Percentiles rank a stretch among this genome's conserved stretches.
These are phyloP conservation scores for Saccopteryx leptura DNA, from an alignment of 2,113 vertebrate species.

Conservation along the genomic window DNA sequence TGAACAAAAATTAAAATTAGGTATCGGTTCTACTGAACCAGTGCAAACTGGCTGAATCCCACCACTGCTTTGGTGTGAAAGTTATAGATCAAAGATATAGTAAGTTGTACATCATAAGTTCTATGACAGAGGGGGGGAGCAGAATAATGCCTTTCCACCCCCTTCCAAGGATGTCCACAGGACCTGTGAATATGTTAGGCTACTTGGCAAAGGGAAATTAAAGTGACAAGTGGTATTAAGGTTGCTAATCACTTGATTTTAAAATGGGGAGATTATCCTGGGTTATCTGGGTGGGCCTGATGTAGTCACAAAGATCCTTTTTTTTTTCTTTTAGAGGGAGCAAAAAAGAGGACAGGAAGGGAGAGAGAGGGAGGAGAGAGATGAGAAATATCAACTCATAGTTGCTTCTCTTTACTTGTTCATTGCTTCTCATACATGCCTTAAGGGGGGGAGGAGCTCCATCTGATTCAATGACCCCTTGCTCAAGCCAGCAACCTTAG, in stretches of 20 bases:
- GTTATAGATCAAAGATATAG: not conserved
- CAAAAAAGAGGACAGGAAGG: too few relatives aligned
- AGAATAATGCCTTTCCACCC: not conserved
- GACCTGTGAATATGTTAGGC: not conserved
- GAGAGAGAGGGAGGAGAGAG: too few relatives aligned
- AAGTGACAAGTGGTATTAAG: not conserved
- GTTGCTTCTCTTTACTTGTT: too few relatives aligned
- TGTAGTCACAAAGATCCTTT: not conserved
- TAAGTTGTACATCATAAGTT: not conserved
- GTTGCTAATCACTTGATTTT: constrained; percentile 10
- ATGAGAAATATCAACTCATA: too few relatives aligned
- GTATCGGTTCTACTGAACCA: not conserved
- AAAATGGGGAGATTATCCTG: not conserved
- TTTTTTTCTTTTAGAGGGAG: too few relatives aligned
- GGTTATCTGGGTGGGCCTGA: not conserved
- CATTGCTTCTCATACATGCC: too few relatives aligned
- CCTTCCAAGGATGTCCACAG: not conserved
- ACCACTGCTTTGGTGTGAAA: not conserved
- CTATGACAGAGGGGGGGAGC: not conserved
- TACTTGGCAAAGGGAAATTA: not conserved
- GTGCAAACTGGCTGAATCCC: too few relatives aligned
- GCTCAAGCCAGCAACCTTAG: too few relatives aligned
- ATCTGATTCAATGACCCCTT: too few relatives aligned
- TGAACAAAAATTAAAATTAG: too few relatives aligned
- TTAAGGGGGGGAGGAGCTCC: too few relatives aligned